phyloP scores from a whole-genome alignment of 2,888 invertebrate species.

The Emmelina monodactyla region DNA sequence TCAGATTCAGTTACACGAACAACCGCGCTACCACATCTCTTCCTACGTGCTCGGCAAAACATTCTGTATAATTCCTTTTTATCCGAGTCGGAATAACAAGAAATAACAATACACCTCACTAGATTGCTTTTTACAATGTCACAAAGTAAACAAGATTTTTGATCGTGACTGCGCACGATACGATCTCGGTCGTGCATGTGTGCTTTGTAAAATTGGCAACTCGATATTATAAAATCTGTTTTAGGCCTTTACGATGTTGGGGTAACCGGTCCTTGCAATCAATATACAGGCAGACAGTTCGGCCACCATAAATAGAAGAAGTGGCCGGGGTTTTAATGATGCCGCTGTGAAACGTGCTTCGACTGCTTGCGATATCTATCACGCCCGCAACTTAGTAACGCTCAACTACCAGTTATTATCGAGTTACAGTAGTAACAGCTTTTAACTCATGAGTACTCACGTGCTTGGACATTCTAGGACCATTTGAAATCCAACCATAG shows the following conservation, averaged over 20 bases:
- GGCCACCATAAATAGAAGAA: conserved; percentile 53
- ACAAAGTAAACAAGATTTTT: conserved; percentile 32
- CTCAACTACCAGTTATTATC: neutral
- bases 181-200: conserved; percentile 19
- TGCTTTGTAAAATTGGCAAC: conserved; percentile 33
- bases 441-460: neutral
- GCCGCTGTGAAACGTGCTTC: conserved; percentile 34
- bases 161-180: conserved; percentile 23
- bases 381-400: conserved; percentile 17
- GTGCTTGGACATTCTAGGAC: no score
- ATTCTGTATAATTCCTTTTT: neutral
- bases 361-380: conserved; percentile 45
- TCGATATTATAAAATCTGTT: no score
- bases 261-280: conserved; percentile 39
- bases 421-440: neutral
- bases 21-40: neutral
- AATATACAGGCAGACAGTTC: conserved; percentile 45
- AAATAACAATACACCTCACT: neutral
- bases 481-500: no score
- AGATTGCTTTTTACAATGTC: conserved; percentile 16
- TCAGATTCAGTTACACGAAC: conserved; percentile 41
- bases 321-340: conserved; percentile 42
- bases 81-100: neutral
- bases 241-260: conserved; percentile 19
- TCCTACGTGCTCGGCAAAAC: conserved; percentile 4